Evolutionary conservation across 1,140 invertebrate species (phyloP).

Genomic region (Zaprionus nigranus): DNA sequence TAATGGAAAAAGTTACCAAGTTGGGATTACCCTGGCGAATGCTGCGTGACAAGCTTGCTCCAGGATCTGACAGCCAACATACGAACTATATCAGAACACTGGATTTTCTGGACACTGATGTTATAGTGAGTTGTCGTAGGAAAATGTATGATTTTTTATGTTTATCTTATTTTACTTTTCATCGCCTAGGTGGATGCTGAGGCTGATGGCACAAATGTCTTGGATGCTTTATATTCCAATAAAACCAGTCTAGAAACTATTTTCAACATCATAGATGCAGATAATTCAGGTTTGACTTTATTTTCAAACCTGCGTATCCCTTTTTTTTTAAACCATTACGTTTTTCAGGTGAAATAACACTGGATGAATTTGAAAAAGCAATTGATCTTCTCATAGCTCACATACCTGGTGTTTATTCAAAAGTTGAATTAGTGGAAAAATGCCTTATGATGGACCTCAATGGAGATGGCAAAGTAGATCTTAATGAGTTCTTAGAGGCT

Average conservation of each 20-base stretch:
- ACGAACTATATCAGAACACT: slow-evolving; percentile 92
- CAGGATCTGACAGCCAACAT: slow-evolving; percentile 87
- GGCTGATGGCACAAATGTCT: slow-evolving; percentile 87
- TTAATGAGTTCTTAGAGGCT: slow-evolving; percentile 96
- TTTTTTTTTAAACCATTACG: not conserved
- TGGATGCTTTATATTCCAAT: slow-evolving; percentile 95
- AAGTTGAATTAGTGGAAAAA: slow-evolving; percentile 91
- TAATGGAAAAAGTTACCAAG: slow-evolving; percentile 91
- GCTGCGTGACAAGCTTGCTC: slow-evolving; percentile 90
- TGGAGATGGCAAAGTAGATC: slow-evolving; percentile 94
- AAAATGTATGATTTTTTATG: no score
- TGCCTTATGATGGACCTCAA: slow-evolving; percentile 95
- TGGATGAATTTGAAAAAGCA: slow-evolving; percentile 95
- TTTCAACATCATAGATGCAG: slow-evolving; percentile 96
- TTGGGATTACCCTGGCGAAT: slow-evolving; percentile 93
- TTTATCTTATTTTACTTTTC: not conserved
- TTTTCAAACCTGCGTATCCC: not conserved
- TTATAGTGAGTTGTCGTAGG: slow-evolving; percentile 84
- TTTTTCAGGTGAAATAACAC: slow-evolving; percentile 92
- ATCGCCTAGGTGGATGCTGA: slow-evolving; percentile 86
- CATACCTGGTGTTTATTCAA: slow-evolving; percentile 89
- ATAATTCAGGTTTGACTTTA: slow-evolving; percentile 91
- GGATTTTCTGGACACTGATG: slow-evolving; percentile 86
- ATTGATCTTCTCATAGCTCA: slow-evolving; percentile 91
- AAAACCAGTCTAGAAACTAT: slow-evolving; percentile 94